Conservation (phyloP, 2,113 vertebrate genomes). For the Chelonoidis abingdonii region DNA sequence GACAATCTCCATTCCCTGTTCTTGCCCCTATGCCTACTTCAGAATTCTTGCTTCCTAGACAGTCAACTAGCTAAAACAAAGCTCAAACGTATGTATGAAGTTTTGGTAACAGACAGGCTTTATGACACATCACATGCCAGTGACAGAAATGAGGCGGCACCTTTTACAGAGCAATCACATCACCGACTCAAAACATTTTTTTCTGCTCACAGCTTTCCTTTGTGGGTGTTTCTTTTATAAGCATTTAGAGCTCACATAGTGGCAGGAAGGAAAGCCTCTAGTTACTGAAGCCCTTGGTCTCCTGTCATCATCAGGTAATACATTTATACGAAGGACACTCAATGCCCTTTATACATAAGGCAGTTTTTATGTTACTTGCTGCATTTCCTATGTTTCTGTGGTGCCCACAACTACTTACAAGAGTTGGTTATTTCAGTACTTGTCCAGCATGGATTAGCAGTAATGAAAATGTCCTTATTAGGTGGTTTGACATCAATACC, state of each 20-base stretch:
- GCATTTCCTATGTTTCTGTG: background rate
- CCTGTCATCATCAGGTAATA: background rate
- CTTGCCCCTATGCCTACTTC: accelerated
- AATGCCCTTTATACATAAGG: background rate
- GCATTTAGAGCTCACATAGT: background rate
- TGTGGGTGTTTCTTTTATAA: background rate
- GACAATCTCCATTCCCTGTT: background rate
- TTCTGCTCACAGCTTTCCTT: background rate
- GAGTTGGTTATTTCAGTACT: background rate
- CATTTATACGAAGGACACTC: background rate
- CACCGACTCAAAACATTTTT: accelerated
- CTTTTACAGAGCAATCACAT: background rate
- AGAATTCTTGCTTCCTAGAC: background rate
- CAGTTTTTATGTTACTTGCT: background rate
- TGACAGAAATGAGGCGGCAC: background rate
- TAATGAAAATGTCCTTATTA: background rate
- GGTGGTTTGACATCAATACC: background rate
- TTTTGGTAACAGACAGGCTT: background rate
- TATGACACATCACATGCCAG: accelerated
- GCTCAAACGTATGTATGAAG: background rate
- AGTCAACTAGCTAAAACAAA: background rate
- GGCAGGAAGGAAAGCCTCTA: background rate
- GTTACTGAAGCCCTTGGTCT: background rate
- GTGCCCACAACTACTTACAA: background rate
- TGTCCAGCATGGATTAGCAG: background rate